Percentiles rank a stretch among this genome's conserved stretches.
These are phyloP conservation scores for Metacarcinus magister DNA, from an alignment of 2,888 invertebrate genomes.

Conservation along the genomic window DNA sequence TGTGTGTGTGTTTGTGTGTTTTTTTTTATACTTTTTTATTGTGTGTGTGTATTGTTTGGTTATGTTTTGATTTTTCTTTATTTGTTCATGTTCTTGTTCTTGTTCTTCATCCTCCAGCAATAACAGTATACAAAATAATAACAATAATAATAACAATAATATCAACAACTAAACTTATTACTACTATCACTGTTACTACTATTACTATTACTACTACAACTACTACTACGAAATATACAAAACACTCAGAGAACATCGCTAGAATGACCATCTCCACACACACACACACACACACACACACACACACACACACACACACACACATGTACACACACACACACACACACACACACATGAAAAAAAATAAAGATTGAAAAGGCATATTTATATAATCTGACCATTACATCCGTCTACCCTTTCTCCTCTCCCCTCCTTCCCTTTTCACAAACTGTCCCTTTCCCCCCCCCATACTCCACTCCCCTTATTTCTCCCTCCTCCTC, in stretches of 20 bases:
- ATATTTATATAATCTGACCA: constrained; percentile 20
- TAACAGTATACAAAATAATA: not conserved
- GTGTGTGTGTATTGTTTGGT: not conserved
- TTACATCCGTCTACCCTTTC: constrained; percentile 21
- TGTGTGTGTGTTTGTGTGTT: not conserved
- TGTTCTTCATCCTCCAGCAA: not conserved
- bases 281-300: not conserved
- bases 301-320: constrained; percentile 39
- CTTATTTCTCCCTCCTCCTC: not conserved
- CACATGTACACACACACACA: constrained; percentile 13
- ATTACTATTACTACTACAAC: not conserved
- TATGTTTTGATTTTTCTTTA: not conserved
- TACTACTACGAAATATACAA: not conserved
- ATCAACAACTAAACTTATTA: not conserved
- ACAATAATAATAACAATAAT: not conserved
- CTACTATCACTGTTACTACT: not conserved
- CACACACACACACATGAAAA: not conserved
- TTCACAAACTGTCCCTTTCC: not conserved
- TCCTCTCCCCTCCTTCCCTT: not conserved
- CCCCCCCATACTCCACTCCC: not conserved
- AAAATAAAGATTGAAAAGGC: not conserved
- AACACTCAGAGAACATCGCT: not conserved
- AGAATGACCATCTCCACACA: not conserved
- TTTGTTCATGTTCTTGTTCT: not conserved
- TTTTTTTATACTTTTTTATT: not conserved